These are phyloP conservation scores for Alauda arvensis DNA, from an alignment of 2,797 vertebrate genomes.

Conservation along the genomic window DNA sequence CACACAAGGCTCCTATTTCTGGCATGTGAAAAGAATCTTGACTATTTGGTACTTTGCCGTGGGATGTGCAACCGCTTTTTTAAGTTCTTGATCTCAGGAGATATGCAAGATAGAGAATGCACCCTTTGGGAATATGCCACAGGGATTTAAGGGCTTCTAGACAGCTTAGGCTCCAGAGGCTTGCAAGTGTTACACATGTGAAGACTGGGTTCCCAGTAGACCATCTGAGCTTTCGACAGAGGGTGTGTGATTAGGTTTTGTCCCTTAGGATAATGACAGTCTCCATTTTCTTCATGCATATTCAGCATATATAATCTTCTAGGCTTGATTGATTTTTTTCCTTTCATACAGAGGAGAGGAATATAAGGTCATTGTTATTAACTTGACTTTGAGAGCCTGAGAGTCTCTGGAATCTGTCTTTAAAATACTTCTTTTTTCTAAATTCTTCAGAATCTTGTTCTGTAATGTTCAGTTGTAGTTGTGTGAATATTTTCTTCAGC, in stretches of 20 bases:
- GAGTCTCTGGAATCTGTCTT: background rate
- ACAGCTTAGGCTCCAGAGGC: background rate
- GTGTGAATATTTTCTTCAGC: background rate
- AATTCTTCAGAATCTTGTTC: background rate
- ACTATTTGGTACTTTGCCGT: background rate
- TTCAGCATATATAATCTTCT: background rate
- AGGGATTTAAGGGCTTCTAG: background rate
- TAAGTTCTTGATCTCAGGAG: background rate
- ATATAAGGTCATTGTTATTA: background rate
- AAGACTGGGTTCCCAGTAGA: background rate
- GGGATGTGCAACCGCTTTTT: background rate
- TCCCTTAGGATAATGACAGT: background rate
- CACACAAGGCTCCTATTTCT: background rate
- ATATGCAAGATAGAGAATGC: background rate
- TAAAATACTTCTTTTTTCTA: background rate
- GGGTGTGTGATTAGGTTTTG: background rate
- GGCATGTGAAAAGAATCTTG: background rate
- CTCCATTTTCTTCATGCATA: background rate
- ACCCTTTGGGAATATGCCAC: background rate
- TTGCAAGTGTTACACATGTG: background rate
- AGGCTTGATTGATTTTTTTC: background rate
- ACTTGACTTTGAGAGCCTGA: background rate
- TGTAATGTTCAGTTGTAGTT: background rate
- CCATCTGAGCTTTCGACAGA: background rate
- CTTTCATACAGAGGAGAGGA: background rate